Evolutionary conservation across 2,888 invertebrate species (phyloP), one percentile per base, ranked within the genome.

Genomic region (Diarsia rubi): DNA sequence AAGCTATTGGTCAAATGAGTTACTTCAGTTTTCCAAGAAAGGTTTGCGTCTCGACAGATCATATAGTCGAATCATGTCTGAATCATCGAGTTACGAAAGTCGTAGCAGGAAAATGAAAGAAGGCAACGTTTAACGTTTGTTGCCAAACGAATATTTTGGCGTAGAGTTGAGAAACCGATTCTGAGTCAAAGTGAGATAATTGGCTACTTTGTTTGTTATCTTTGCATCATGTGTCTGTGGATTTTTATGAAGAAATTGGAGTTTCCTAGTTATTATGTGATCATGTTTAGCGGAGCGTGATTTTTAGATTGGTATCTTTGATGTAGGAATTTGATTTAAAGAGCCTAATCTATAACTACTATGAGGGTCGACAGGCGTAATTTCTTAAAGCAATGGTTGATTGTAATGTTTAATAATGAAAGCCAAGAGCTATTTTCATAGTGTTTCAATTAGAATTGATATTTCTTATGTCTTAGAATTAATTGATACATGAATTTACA

Each of bases 81-180:
- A 95, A 79, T 95, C 95, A 95, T 81, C 74, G 60, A 19, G 80
- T 95, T 95, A 89, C 95, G 94, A 95, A 95, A 95, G 91, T 89
- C 68, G 59, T 0, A 75, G 73, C 90, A 94, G 95, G 95, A 95
- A 95, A 95, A 95, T 89, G 84, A 81, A 89, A 90, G 85, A 89
- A 79, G 82, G 75, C 68, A 83, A 82, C 62, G 62, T 14, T 54
- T 87, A 83, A 82, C 42, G 62, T 14, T 54, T 87, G 85, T 87
- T 84, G 88, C 85, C 85, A 87, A 87, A 89, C 75, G 70, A 57
- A 83, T 65, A 85, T 89, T 88, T 85, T 82, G 83, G 90, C 85
- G 78, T 76, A 84, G 82, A 9, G 81, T 94, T 93, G 85, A 85
- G 91, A 91, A 92, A 87, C 66, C 2, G 31, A 90, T 80, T 85